phyloP scores from a whole-genome alignment of 1,140 invertebrate species.

The Dendrolimus kikuchii region DNA sequence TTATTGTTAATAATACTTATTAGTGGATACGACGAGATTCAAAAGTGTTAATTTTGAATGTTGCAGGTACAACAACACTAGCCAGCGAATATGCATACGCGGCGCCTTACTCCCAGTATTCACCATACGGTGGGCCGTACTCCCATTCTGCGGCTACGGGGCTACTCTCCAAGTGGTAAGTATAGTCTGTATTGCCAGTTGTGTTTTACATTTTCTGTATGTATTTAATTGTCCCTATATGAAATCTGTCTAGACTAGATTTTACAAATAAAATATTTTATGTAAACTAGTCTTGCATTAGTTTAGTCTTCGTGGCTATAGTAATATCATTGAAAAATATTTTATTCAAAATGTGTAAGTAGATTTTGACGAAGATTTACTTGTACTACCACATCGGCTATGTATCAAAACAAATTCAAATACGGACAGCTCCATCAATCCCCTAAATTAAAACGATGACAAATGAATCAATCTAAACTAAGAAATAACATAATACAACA shows the following conservation, averaged over 20 bases:
- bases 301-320: too few relatives aligned
- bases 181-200: slow-evolving; percentile 14
- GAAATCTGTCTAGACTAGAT: too few relatives aligned
- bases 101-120: slow-evolving; percentile 60
- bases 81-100: slow-evolving; percentile 64
- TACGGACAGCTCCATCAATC: neutral
- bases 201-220: neutral
- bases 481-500: slow-evolving; percentile 13
- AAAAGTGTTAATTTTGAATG: neutral
- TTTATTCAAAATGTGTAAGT: too few relatives aligned
- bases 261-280: too few relatives aligned
- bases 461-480: slow-evolving; percentile 13
- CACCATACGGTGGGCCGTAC: slow-evolving; percentile 59
- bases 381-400: neutral
- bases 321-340: too few relatives aligned
- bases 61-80: slow-evolving; percentile 56
- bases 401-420: too few relatives aligned
- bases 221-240: too few relatives aligned
- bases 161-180: slow-evolving; percentile 65
- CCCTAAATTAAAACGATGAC: slow-evolving; percentile 5
- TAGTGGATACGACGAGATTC: too few relatives aligned
- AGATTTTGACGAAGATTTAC: too few relatives aligned
- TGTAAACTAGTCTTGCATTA: too few relatives aligned
- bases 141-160: slow-evolving; percentile 58
- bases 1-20: too few relatives aligned